phyloP scores from a whole-genome alignment of 2,888 invertebrate species.

The Epinotia ramella region DNA sequence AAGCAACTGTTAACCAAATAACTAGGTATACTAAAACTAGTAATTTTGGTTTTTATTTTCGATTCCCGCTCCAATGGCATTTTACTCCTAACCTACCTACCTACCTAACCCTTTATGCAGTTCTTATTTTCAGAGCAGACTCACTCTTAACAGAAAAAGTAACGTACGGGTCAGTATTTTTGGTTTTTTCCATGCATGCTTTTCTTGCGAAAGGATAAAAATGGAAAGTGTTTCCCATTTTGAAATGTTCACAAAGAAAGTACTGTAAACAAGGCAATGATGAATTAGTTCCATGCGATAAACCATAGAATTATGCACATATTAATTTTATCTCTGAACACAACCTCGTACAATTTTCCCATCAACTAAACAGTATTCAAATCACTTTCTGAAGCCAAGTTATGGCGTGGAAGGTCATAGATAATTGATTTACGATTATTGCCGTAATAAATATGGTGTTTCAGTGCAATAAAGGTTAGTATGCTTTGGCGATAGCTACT shows the following conservation, averaged over 20 bases:
- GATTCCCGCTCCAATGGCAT: no score
- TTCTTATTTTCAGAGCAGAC: no score
- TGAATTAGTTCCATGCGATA: slow-evolving; percentile 32
- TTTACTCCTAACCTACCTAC: no score
- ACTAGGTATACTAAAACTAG: slow-evolving; percentile 6
- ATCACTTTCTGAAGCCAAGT: slow-evolving; percentile 33
- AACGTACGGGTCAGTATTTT: no score
- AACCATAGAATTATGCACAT: slow-evolving; percentile 40
- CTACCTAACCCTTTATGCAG: background rate
- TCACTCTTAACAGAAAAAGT: no score
- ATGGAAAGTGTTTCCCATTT: background rate
- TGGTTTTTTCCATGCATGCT: no score
- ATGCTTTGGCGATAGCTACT: slow-evolving; percentile 1
- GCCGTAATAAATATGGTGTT: slow-evolving; percentile 33
- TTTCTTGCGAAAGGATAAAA: no score
- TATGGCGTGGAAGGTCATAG: slow-evolving; percentile 42
- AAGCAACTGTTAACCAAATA: background rate
- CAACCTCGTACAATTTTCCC: slow-evolving; percentile 43
- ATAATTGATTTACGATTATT: slow-evolving; percentile 45
- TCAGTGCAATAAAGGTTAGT: slow-evolving; percentile 22
- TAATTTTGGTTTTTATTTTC: background rate
- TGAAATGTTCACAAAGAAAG: background rate
- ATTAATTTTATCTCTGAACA: slow-evolving; percentile 31
- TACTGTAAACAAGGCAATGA: background rate
- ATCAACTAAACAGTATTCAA: slow-evolving; percentile 44